Evolutionary conservation across 64 coral and sea anemone genomes (phyloP).

Genomic region (Dendrophyllia cribrosa): DNA sequence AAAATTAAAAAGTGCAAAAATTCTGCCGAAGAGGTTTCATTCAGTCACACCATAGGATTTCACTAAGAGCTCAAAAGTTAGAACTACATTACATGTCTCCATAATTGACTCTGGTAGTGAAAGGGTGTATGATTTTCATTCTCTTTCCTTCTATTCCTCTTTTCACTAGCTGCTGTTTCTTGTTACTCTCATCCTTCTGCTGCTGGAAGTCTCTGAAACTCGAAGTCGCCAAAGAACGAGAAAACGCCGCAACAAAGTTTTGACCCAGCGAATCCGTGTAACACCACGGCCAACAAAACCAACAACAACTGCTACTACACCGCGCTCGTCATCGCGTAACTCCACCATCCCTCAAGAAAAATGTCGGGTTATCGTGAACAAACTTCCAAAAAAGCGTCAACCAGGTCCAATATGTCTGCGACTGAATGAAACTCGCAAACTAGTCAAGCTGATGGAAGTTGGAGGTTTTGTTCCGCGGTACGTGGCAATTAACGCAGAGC

Average conservation of each 20-base stretch:
- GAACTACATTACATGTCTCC: too few relatives aligned
- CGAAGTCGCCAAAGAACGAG: not conserved
- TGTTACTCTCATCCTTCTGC: not conserved
- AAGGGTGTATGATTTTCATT: not conserved
- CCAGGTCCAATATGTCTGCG: constrained; percentile 26
- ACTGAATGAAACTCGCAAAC: not conserved
- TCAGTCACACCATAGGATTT: too few relatives aligned
- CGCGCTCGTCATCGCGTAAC: not conserved
- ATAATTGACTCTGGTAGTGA: too few relatives aligned
- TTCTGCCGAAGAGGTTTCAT: too few relatives aligned
- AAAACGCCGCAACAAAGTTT: not conserved
- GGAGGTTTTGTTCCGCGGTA: constrained; percentile 47
- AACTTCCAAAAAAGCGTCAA: not conserved
- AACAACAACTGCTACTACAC: not conserved
- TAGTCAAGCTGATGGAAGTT: constrained; percentile 25
- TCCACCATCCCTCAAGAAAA: not conserved
- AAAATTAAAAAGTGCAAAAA: too few relatives aligned
- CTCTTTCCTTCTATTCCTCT: not conserved
- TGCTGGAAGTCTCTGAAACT: not conserved
- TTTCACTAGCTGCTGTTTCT: not conserved
- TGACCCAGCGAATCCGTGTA: too few relatives aligned
- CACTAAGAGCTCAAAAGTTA: too few relatives aligned
- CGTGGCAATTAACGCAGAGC: constrained; percentile 34
- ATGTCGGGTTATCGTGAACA: not conserved
- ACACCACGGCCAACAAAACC: not conserved